Base-by-base conservation (phyloP, 2,113 vertebrate species). In the Leiothrix lutea region DNA sequence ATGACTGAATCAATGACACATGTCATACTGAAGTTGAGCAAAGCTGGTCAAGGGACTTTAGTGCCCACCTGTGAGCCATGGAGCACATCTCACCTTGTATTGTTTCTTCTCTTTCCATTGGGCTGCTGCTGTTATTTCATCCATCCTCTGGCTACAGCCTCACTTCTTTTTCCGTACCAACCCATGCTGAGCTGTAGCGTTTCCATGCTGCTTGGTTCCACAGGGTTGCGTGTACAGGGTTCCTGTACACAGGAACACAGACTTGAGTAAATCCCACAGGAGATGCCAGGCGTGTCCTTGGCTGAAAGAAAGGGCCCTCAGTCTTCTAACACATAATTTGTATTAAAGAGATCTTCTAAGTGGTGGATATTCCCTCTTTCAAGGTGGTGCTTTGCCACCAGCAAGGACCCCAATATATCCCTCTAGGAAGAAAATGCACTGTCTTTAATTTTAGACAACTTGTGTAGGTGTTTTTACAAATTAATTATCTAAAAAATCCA, bases 71-170 rank as follows among this genome's bases (percentile, higher is more conserved):
- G 8, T 82, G 80, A 93, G 51, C 48, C 65, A 13, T 28, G 10
- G 69, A 74, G 45, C 53, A 58, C 71, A 45, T 72, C 58, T 86
- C 51, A 61, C 66, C 15, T 82, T 80, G 28, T 75, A 31, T 70
- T 93, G 40, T 95, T 95, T 72, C 73, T 94, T 58, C n/a, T 93
- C 61, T 88, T 91, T 82, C 67, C 66, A 16, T 92, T 92, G 69
- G 80, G 91, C 84, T 96, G 75, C 90, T 93, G 58, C 82, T 91
- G 53, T 56, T 94, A 50, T 14, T 87, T 87, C 88, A 78, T 88
- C 75, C 81, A 67, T 91, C 72, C 57, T 91, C 74, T 75, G 85
- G 80, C 95, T 96, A 75, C 90, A 94, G 94, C 90, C 80, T 86
- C 88, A 80, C 86, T 86, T 92, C 69, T 74, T 42, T 89, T 85